A percentile compares a stretch with the other conserved stretches of the same genome.
These are phyloP conservation scores for Crotalus helleri DNA, from an alignment of 2,113 vertebrate species.

Conservation along the genomic window DNA sequence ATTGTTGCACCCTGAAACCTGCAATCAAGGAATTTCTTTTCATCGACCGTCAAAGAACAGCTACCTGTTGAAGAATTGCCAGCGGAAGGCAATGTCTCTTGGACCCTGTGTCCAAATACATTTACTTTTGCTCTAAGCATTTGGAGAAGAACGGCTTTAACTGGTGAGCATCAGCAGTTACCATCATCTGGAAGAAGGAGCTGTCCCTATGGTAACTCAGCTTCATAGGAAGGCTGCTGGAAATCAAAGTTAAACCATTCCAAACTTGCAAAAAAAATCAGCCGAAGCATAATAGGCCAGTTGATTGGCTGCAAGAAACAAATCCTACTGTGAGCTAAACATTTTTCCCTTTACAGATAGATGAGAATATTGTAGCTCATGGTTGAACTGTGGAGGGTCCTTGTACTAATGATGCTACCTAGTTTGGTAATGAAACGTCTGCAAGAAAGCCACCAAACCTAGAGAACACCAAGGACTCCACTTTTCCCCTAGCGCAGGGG, in stretches of 20 bases:
- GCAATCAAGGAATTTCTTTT: not conserved
- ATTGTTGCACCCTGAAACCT: not conserved
- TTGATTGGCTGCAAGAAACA: not conserved
- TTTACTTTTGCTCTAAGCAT: not conserved
- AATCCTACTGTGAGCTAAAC: accelerated
- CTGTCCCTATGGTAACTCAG: not conserved
- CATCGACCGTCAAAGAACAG: not conserved
- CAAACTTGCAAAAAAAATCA: not conserved
- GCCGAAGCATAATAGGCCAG: not conserved
- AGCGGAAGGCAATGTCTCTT: not conserved
- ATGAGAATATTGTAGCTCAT: not conserved
- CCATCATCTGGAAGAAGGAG: not conserved
- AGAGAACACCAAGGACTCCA: not conserved
- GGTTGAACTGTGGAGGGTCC: not conserved
- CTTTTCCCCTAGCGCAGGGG: not conserved
- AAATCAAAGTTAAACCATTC: not conserved
- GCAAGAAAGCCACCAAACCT: not conserved
- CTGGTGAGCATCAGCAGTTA: not conserved
- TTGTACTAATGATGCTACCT: not conserved
- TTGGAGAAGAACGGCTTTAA: not conserved
- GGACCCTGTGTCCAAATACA: not conserved
- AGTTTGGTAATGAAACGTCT: not conserved
- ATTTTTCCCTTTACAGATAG: not conserved
- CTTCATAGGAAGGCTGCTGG: not conserved
- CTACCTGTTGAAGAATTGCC: not conserved